Base-by-base conservation (phyloP, 2,888 invertebrate species). In the Magallana nippona region DNA sequence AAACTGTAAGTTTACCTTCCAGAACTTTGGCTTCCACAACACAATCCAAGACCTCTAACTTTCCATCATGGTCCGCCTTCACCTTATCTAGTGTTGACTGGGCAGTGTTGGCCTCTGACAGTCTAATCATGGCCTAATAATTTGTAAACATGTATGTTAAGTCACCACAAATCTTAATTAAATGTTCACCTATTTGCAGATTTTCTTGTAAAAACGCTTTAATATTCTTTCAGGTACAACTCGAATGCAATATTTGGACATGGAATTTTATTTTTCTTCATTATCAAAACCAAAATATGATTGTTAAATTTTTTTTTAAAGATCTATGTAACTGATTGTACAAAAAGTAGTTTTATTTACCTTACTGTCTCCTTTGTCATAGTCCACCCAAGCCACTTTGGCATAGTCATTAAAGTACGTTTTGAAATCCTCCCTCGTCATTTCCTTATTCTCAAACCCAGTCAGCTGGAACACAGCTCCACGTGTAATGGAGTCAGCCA, bases 391-490 rank as follows among this genome's bases (percentile, higher is more conserved):
- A 11, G 91, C 92, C 10, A 94, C 91, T 56, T 89, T 95, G 94
- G 96, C 93, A 86, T 95, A 89, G 19, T 91, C 95, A n/a, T 94
- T 94, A 5, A 98, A 95, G 71, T 96, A 96, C 83, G 96, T 96
- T 91, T 96, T 97, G 55, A 98, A 96, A 88, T 96, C 95, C 93
- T 98, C 97, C 57, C 97, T 95, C 1, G 96, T 95, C 91, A 95
- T 95, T 62, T 95, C 96, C 17, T 96, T 96, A 1, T 32, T 63
- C 1, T 95, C 95, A 27, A 96, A 95, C 15, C 96, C 96, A 57
- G 95, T 95, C 89, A 98, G 96, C 89, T 96, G 95, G 22, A 98
- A 93, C 55, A 97, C 95, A 1, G 97, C 96, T 57, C 97, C 97
- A 89, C 96, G 96, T 83, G 95, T 95, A 79, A 92, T 89, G 27